Conservation (phyloP, 2,797 vertebrate species). For the Hirundo rustica region DNA sequence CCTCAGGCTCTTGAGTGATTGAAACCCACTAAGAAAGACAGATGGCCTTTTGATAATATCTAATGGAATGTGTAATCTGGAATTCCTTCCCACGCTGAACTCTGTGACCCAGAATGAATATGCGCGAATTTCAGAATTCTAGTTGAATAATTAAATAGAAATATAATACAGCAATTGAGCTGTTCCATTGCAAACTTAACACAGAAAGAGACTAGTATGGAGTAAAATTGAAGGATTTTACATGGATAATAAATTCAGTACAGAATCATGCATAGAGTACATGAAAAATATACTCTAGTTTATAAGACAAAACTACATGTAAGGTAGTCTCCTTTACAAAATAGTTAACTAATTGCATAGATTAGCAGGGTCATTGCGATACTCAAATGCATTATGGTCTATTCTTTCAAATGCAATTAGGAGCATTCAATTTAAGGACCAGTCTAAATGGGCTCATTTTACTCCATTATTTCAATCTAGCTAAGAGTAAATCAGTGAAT, state of each 20-base stretch:
- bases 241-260: neutral
- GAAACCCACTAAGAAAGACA: constrained; percentile 37
- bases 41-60: constrained; percentile 53
- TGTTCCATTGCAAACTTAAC: neutral
- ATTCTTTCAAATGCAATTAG: constrained; percentile 62
- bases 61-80: constrained; percentile 49
- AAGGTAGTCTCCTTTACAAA: neutral
- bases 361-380: constrained; percentile 32
- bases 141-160: constrained; percentile 39
- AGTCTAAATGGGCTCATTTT: constrained; percentile 56
- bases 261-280: neutral
- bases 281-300: neutral
- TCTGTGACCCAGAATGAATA: constrained; percentile 29
- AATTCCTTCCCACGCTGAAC: constrained; percentile 24
- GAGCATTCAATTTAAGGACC: constrained; percentile 57
- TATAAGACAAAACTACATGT: neutral
- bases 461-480: constrained; percentile 64
- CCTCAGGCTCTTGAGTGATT: constrained; percentile 9
- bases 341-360: constrained; percentile 54
- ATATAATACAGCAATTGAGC: constrained; percentile 4
- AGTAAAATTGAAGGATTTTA: constrained; percentile 10
- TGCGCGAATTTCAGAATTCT: constrained; percentile 36
- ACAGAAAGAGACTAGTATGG: neutral
- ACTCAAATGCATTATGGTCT: constrained; percentile 39
- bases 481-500: constrained; percentile 65